phyloP scores from a whole-genome alignment of 2,888 invertebrate genomes.

The Eupithecia insigniata region DNA sequence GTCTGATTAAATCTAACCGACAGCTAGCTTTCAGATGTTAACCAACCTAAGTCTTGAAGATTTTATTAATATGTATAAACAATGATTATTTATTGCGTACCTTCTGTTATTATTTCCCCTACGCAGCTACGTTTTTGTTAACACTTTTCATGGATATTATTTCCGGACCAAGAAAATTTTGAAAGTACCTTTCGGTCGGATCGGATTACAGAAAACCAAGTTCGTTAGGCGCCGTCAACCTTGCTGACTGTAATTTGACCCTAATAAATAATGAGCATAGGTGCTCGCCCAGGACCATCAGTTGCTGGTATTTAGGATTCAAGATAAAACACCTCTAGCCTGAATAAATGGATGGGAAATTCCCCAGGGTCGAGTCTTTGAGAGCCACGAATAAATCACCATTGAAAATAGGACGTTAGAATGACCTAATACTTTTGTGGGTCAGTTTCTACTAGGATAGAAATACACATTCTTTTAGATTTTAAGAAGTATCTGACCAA shows the following conservation, averaged over 20 bases:
- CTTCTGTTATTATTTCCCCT: no score
- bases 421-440: no score
- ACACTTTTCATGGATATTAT: neutral
- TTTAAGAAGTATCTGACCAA: neutral
- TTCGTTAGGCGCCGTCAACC: neutral
- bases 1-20: no score
- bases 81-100: no score
- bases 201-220: neutral
- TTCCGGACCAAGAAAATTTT: neutral
- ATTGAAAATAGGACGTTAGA: neutral
- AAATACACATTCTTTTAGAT: neutral
- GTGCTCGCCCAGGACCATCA: neutral
- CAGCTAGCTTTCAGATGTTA: neutral
- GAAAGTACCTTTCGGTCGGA: neutral
- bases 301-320: slow-evolving; percentile 5
- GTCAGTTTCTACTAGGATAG: no score
- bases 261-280: neutral
- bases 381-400: neutral
- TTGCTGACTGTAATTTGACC: neutral
- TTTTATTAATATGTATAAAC: no score
- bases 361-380: neutral
- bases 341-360: slow-evolving; percentile 5
- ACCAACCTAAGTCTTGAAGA: neutral
- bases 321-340: slow-evolving; percentile 5
- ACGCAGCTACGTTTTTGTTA: no score